phyloP scores from a whole-genome alignment of 2,888 invertebrate species.

The Phoenoteleia sp. region DNA sequence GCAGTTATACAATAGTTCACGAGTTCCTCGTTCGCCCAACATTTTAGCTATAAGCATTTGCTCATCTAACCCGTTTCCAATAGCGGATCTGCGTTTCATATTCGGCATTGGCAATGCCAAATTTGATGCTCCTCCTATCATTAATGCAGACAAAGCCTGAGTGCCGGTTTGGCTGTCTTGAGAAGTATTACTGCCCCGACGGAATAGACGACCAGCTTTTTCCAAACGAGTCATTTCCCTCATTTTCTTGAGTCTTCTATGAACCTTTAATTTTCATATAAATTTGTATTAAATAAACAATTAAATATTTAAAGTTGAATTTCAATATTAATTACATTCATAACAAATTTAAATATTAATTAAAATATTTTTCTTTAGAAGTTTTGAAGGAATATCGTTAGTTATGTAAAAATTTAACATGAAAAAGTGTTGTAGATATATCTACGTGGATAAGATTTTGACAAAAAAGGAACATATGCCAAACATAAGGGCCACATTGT shows the following conservation, averaged over 20 bases:
- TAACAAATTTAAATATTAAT: too few relatives aligned
- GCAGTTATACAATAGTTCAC: slow-evolving; percentile 82
- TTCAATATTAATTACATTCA: too few relatives aligned
- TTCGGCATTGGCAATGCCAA: slow-evolving; percentile 88
- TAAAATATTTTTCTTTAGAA: too few relatives aligned
- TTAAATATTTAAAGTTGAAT: too few relatives aligned
- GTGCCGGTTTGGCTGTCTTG: slow-evolving; percentile 93
- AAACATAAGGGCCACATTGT: too few relatives aligned
- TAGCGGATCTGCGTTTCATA: slow-evolving; percentile 87
- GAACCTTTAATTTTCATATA: slow-evolving; percentile 22
- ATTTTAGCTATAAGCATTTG: slow-evolving; percentile 81
- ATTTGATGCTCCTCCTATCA: slow-evolving; percentile 87
- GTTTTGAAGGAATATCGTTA: too few relatives aligned
- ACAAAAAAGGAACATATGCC: too few relatives aligned
- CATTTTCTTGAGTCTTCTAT: slow-evolving; percentile 75
- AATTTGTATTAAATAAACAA: too few relatives aligned
- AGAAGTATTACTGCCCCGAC: slow-evolving; percentile 92
- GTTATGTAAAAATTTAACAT: too few relatives aligned
- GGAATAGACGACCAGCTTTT: slow-evolving; percentile 82
- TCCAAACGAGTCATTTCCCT: slow-evolving; percentile 62
- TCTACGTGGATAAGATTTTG: too few relatives aligned
- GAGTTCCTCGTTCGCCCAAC: slow-evolving; percentile 79
- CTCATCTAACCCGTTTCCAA: slow-evolving; percentile 87
- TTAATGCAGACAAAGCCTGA: slow-evolving; percentile 90
- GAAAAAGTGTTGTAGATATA: too few relatives aligned